Conservation (phyloP, 2,797 vertebrate genomes). For the Perdix hodgsoniae region DNA sequence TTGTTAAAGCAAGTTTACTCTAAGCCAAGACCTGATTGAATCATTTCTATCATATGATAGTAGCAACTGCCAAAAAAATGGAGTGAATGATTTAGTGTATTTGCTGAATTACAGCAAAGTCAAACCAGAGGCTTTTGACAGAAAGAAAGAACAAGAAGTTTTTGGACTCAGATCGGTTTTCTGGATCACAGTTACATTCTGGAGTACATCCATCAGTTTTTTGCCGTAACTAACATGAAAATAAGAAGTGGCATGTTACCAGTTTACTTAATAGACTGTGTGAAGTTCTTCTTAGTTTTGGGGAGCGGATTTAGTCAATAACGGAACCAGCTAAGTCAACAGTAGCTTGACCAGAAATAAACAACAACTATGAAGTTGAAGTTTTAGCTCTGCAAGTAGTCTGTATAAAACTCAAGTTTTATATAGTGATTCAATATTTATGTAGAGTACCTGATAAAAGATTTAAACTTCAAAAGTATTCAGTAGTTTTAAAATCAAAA, state of each 20-base stretch:
- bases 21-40: neutral
- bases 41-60: neutral
- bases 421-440: neutral
- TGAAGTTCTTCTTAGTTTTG: neutral
- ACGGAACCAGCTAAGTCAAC: neutral
- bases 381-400: neutral
- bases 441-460: neutral
- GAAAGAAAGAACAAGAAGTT: slow-evolving; percentile 1
- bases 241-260: neutral
- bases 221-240: neutral
- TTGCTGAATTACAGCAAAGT: neutral
- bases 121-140: neutral
- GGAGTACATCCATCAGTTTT: neutral
- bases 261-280: neutral
- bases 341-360: neutral
- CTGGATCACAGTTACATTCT: neutral
- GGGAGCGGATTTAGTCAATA: neutral
- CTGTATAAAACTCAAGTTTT: neutral
- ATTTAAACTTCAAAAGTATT: neutral
- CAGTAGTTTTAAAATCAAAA: neutral
- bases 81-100: neutral
- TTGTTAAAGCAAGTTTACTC: slow-evolving; percentile 54
- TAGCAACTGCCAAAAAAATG: slow-evolving; percentile 20
- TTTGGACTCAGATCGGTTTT: neutral
- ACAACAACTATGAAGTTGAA: neutral